A percentile compares a stretch with the other conserved stretches of the same genome.
phyloP scores from a whole-genome alignment of 2,797 vertebrate genomes.

The Leucoraja ocellata region DNA sequence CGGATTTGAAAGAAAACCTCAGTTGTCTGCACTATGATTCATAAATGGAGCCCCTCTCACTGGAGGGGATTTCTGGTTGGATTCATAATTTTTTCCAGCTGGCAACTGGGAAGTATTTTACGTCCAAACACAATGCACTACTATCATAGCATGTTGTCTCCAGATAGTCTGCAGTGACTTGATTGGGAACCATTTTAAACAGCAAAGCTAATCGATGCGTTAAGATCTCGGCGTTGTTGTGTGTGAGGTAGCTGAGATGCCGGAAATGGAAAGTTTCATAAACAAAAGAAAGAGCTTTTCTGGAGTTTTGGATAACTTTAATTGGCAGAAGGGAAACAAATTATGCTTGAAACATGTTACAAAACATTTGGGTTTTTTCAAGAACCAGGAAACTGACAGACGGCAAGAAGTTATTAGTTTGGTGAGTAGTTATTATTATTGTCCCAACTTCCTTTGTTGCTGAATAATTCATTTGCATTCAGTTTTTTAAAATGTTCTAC shows the following conservation, averaged over 20 bases:
- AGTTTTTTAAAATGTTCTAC: not conserved
- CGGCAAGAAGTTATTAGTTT: not conserved
- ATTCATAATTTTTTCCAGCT: conserved; percentile 31
- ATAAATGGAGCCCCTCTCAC: conserved; percentile 21
- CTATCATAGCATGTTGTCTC: conserved; percentile 10
- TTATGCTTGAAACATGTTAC: not conserved
- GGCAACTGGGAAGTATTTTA: not conserved
- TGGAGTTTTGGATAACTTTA: not conserved
- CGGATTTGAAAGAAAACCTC: not conserved
- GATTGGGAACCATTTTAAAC: not conserved
- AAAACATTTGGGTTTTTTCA: not conserved
- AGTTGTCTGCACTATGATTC: not conserved
- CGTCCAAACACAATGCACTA: conserved; percentile 25
- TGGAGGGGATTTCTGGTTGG: conserved; percentile 20
- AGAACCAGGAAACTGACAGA: not conserved
- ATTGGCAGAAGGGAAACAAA: not conserved
- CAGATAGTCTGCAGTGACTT: conserved; percentile 24
- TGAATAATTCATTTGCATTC: not conserved
- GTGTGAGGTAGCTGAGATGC: not conserved
- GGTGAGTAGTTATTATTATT: not conserved
- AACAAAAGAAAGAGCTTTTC: not conserved
- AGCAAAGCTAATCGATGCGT: not conserved
- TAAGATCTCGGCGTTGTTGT: not conserved
- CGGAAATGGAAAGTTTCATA: not conserved
- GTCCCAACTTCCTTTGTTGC: too few species aligned